Conservation (phyloP, 2,797 vertebrate genomes). For the Anguilla megastoma region DNA sequence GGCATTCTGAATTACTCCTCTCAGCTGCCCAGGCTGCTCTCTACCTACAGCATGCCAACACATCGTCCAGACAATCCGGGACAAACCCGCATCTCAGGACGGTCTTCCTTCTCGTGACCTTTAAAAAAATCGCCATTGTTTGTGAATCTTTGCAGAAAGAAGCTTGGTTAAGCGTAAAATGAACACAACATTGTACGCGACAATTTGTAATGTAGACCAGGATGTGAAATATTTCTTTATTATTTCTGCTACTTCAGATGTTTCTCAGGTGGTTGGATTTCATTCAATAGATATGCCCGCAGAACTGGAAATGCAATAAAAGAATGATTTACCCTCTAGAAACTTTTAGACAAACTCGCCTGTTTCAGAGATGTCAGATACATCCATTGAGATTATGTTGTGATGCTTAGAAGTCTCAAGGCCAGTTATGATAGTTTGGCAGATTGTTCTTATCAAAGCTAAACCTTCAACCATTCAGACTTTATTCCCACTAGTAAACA, state of each 20-base stretch:
- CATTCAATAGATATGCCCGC: slow-evolving; percentile 8
- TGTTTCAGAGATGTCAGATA: slow-evolving; percentile 3
- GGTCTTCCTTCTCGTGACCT: slow-evolving; percentile 2
- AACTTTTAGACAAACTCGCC: neutral
- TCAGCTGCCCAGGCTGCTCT: slow-evolving; percentile 11
- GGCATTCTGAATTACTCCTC: slow-evolving; percentile 19
- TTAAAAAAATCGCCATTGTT: neutral
- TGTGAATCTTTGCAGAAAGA: neutral
- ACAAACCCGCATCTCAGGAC: slow-evolving; percentile 5
- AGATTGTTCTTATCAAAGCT: slow-evolving; percentile 16
- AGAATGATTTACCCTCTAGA: neutral
- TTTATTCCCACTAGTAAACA: slow-evolving; percentile 10
- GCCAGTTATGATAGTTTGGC: neutral
- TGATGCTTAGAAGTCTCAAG: neutral
- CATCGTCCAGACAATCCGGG: slow-evolving; percentile 15
- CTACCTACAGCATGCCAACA: slow-evolving; percentile 19
- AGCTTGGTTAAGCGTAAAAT: neutral
- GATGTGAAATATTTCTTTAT: neutral
- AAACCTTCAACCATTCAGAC: neutral
- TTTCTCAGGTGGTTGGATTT: slow-evolving; percentile 3
- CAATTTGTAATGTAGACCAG: neutral
- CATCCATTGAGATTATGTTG: neutral
- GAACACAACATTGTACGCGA: neutral
- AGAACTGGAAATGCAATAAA: neutral
- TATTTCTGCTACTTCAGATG: neutral